phyloP scores from a whole-genome alignment of 2,113 vertebrate species.

The Cettia cetti region DNA sequence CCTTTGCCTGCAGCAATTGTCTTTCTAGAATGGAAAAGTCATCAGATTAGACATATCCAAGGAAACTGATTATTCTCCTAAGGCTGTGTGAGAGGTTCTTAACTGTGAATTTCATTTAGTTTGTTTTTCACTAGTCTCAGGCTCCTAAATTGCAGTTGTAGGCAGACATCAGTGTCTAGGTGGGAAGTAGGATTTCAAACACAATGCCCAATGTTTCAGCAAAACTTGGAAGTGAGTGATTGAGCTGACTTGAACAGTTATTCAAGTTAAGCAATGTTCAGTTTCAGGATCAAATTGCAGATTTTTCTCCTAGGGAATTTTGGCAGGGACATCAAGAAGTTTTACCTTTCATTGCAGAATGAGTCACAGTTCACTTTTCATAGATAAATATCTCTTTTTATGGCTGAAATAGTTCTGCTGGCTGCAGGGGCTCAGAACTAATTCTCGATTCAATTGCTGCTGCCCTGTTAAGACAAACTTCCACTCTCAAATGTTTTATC shows the following conservation, averaged over 20 bases:
- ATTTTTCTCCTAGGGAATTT: not conserved
- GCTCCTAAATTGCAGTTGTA: not conserved
- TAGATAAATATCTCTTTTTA: not conserved
- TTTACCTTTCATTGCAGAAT: not conserved
- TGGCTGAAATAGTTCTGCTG: not conserved
- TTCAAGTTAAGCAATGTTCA: not conserved
- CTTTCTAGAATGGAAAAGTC: not conserved
- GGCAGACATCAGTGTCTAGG: not conserved
- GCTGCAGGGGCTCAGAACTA: not conserved
- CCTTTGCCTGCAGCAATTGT: not conserved
- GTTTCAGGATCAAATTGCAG: not conserved
- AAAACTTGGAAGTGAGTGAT: not conserved
- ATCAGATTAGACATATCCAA: not conserved
- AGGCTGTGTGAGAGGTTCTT: not conserved
- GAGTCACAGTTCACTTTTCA: not conserved
- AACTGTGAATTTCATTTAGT: not conserved
- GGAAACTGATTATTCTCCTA: not conserved
- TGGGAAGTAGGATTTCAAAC: conserved; percentile 14
- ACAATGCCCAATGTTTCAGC: not conserved
- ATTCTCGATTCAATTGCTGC: not conserved
- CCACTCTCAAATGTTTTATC: not conserved
- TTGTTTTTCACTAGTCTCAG: not conserved
- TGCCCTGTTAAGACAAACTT: not conserved
- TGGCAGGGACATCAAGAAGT: not conserved
- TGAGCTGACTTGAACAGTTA: not conserved